A percentile compares a stretch with the other conserved stretches of the same genome.
Conservation (phyloP, 2,797 vertebrate species). For the Discoglossus pictus region DNA sequence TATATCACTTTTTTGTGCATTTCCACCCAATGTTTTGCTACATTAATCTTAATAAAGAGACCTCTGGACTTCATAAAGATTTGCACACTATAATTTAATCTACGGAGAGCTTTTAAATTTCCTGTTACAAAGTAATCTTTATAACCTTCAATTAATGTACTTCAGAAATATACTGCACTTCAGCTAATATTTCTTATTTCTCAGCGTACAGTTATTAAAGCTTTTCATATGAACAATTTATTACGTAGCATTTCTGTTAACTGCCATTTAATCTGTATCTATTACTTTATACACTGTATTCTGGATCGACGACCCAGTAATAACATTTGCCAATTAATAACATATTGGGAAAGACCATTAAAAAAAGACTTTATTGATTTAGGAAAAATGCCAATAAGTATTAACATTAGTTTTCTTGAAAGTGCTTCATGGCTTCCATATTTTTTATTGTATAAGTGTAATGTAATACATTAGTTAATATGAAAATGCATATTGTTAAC, state of each 20-base stretch:
- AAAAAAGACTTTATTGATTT: no score
- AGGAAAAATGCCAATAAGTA: no score
- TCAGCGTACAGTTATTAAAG: background rate
- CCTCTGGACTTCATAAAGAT: background rate
- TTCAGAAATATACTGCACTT: background rate
- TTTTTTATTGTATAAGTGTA: no score
- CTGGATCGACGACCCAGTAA: background rate
- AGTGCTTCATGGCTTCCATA: no score
- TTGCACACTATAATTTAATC: background rate
- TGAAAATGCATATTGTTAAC: no score
- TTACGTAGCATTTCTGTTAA: no score
- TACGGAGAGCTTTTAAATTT: background rate
- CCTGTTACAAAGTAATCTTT: background rate
- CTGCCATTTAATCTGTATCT: background rate
- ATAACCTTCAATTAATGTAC: conserved; percentile 4
- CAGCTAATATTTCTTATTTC: background rate
- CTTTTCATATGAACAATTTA: no score
- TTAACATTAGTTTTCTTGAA: no score
- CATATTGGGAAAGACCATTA: background rate
- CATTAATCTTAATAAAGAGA: conserved; percentile 20
- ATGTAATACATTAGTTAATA: no score
- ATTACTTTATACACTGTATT: background rate
- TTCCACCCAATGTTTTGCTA: no score
- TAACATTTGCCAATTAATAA: background rate
- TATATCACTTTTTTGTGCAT: no score